These are phyloP conservation scores for Rhinoderma darwinii DNA, from an alignment of 2,113 vertebrate species.

Conservation along the genomic window DNA sequence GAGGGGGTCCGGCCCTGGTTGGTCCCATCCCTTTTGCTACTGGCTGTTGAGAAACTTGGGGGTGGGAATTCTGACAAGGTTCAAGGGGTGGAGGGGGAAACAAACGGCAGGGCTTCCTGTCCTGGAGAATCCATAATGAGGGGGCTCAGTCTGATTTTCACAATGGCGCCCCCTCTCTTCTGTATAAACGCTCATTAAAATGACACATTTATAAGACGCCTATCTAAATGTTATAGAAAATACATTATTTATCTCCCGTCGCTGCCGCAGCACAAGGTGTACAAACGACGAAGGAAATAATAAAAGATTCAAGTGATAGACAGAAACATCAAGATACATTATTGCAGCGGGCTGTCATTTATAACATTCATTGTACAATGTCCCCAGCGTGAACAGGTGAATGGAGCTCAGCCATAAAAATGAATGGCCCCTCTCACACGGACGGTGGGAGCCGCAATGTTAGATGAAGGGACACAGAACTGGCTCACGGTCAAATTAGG, in stretches of 20 bases:
- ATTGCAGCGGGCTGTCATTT: slow-evolving; percentile 45
- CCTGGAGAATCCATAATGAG: too few relatives aligned
- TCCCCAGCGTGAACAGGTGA: slow-evolving; percentile 41
- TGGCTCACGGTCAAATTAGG: slow-evolving; percentile 28
- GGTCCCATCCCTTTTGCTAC: too few relatives aligned
- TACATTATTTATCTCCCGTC: slow-evolving; percentile 9
- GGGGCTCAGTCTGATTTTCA: too few relatives aligned
- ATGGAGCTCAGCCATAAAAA: slow-evolving; percentile 40
- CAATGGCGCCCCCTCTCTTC: too few relatives aligned
- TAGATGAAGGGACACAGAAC: slow-evolving; percentile 15
- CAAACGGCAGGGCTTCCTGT: too few relatives aligned
- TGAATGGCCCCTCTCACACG: slow-evolving; percentile 19
- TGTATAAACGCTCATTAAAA: not conserved
- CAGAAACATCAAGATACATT: slow-evolving; percentile 41
- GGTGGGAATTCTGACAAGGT: too few relatives aligned
- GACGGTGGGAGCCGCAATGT: not conserved
- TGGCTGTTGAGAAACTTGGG: too few relatives aligned
- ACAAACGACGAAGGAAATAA: not conserved
- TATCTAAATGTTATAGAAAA: slow-evolving; percentile 25
- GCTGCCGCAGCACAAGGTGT: not conserved
- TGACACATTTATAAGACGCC: slow-evolving; percentile 24
- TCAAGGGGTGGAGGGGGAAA: too few relatives aligned
- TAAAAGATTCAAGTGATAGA: slow-evolving; percentile 35
- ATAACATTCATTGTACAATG: slow-evolving; percentile 27
- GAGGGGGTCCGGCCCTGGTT: too few relatives aligned